Evolutionary conservation across 30 jellyfish, hydroid and myxozoan species (phyloP), one percentile per base, ranked within the genome.

Genomic region (Sanderia malayensis): DNA sequence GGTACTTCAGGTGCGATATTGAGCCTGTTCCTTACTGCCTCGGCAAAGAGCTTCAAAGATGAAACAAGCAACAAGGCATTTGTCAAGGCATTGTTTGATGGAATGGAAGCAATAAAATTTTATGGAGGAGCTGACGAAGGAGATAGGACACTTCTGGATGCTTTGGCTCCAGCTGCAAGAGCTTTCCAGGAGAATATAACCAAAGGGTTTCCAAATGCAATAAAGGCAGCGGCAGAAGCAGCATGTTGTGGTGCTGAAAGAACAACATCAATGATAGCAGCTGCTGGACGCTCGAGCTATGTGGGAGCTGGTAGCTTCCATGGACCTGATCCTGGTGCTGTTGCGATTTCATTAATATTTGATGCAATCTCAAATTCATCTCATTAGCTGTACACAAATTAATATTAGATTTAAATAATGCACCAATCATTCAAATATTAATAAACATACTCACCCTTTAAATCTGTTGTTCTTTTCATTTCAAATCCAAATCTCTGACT

Each of bases 41-140:
- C 71, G 24, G 82, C 77, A 18, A 61, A 41, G 23, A 24, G 83
- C 25, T 53, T 70, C 57, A 71, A 73, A 45, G 31, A 46, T 46
- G 60, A 20, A 29, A 31, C 33, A 1, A 44, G 65, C 33, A 62
- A 41, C 21, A 30, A 45, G 18, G 57, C 85, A 30, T 21, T 58
- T 26, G 2, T 58, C 30, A 71, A 70, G 69, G 84, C 85, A 20
- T 25, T 67, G 29, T 18, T 44, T 57, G 72, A 80, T 80, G 93
- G 85, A 41, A 80, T 80, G 23, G 49, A 25, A 8, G 70, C 94
- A 0, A 46, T 71, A 31, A 71, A 71, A 41, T 76, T 90, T 59
- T 90, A 90, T 68, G 98, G 98, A 29, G 98, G 95, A 11, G 98
- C 98, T 4, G 98, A 82, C n/a, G 96, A 76, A 58, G 98, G 98